Evolutionary conservation across 2,797 vertebrate genomes (phyloP).

Genomic region (Liasis olivaceus): DNA sequence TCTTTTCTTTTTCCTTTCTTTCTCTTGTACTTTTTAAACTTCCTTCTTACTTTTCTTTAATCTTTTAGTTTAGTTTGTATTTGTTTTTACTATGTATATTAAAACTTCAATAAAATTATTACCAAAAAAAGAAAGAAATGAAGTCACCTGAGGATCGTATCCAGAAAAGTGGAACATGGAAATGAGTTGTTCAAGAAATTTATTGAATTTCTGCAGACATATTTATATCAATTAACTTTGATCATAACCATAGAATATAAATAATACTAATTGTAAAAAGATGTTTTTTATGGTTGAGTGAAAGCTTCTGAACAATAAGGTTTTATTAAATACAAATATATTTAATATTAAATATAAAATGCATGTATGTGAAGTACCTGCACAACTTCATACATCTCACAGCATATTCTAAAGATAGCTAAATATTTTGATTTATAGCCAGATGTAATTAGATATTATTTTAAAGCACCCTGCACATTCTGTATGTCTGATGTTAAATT

Average conservation of each 20-base stretch:
- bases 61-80: no score
- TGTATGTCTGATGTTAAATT: not conserved
- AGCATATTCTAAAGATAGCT: no score
- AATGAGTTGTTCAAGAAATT: constrained; percentile 40
- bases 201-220: constrained; percentile 39
- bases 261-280: constrained; percentile 29
- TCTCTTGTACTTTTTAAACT: no score
- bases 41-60: no score
- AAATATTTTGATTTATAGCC: no score
- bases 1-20: no score
- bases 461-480: not conserved
- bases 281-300: constrained; percentile 20
- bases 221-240: constrained; percentile 43
- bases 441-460: not conserved
- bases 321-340: not conserved
- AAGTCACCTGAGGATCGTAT: constrained; percentile 31
- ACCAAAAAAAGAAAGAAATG: not conserved
- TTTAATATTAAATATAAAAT: not conserved
- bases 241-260: constrained; percentile 23
- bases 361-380: no score
- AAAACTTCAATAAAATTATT: no score
- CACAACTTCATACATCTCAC: no score
- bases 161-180: constrained; percentile 45
- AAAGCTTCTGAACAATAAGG: constrained; percentile 18
- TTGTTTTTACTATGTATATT: no score